Evolutionary conservation across 1,140 invertebrate species (phyloP), one percentile per base, ranked within the genome.

Genomic region (Neodiprion virginianus): DNA sequence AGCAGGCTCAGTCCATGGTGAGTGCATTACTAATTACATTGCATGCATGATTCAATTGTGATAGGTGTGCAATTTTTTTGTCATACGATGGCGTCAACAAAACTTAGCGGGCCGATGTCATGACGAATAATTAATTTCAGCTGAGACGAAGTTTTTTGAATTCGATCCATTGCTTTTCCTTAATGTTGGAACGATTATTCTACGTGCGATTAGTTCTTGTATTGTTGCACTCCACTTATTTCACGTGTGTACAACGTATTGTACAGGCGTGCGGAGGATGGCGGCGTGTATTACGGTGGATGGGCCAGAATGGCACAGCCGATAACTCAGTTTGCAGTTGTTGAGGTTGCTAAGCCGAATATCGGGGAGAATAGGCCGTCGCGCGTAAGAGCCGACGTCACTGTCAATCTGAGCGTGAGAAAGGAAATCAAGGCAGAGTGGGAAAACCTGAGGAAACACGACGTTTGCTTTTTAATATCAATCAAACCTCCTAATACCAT

Each of bases 231-330:
- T 1, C 5, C 28, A 40, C 28, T 40, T 40, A 40, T 40, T 40
- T 40, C 28, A 0, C 1, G 28, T 40, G 28, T 40, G 28, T 40
- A 40, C 28, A 40, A 2, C 2, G 28, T 40, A 40, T 40, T 40
- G 0, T 84, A 23, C 77, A 95, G 94, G 95, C 92, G 92, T 88
- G 91, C 96, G 9, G 97, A 99, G 90, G 95, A 98, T 86, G 94
- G 92, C 0, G 93, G 92, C 71, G 93, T 94, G 48, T 94, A 96
- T 79, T 99, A 98, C 89, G 96, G 96, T 8, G 98, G 98, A 17
- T 99, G 98, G 98, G 97, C 98, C 0, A 91, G 98, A 76, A 99
- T 99, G 98, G 98, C 98, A 2, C 95, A 99, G 80, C 96, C 97
- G 0, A 96, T 99, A 65, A 90, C 93, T 8, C 93, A 93, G 75